phyloP scores from a whole-genome alignment of 1,140 invertebrate genomes.

The Gonatopus flavifemur region DNA sequence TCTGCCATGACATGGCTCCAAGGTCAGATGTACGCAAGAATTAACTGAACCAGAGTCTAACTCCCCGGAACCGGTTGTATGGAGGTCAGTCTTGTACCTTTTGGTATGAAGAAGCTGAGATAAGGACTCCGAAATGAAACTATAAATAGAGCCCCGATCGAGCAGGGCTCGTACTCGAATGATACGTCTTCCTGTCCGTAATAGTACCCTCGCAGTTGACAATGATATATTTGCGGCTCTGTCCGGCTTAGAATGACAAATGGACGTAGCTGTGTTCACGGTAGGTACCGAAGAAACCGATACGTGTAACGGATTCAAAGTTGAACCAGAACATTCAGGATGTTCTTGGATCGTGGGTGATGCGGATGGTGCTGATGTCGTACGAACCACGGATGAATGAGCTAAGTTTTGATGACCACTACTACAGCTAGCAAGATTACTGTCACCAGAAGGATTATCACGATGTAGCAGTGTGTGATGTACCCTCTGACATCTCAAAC shows the following conservation, averaged over 20 bases:
- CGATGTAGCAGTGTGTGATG: conserved; percentile 20
- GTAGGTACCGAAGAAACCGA: neutral
- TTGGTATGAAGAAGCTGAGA: conserved; percentile 6
- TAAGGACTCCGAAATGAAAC: conserved; percentile 9
- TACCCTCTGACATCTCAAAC: conserved; percentile 4
- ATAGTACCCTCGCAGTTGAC: neutral
- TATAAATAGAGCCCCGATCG: conserved; percentile 12
- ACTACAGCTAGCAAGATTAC: too few species aligned
- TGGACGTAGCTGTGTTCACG: neutral
- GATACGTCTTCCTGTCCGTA: neutral
- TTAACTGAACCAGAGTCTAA: neutral
- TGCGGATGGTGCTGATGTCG: neutral
- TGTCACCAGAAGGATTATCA: too few species aligned
- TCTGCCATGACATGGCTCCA: conserved; percentile 4
- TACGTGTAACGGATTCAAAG: too few species aligned
- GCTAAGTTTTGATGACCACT: too few species aligned
- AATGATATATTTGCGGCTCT: neutral
- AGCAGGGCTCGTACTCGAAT: conserved; percentile 10
- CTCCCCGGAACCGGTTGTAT: too few species aligned
- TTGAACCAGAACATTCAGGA: neutral
- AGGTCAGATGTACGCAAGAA: neutral
- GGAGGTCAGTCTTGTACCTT: too few species aligned
- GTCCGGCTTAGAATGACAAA: too few species aligned
- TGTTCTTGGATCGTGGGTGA: neutral
- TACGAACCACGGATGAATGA: too few species aligned